Evolutionary conservation across 2,797 vertebrate genomes (phyloP), one percentile per base, ranked within the genome.

Genomic region (Lateolabrax maculatus): DNA sequence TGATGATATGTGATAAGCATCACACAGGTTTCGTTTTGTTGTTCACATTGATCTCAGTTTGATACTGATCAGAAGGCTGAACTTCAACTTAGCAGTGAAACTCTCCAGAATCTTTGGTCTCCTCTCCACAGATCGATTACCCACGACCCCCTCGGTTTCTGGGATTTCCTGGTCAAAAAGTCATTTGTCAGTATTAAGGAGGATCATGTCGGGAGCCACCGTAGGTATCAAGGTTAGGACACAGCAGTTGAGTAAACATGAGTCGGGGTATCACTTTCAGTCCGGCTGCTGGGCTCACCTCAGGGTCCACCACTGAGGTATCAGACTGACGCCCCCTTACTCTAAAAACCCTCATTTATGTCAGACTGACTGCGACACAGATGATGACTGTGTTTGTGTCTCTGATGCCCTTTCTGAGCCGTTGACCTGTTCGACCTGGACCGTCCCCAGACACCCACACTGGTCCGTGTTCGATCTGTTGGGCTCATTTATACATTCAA

Each of bases 151-250:
- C 41, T 53, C 51, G 29, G 61, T 37, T 87, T 83, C 69, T 79
- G 77, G 69, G 61, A 82, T 89, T 91, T 93, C 89, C 90, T 93
- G 89, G 92, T 94, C 92, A 91, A 69, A 92, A 89, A 90, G 92
- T 93, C 93, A 95, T 96, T 95, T 95, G 94, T 96, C 95, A 95
- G 95, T 84, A 94, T 96, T 95, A 95, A 92, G 91, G 91, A 88
- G 94, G 95, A 95, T 95, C 93, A 94, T 94, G 93, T 94, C 85
- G 75, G 91, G 90, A 93, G 87, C 90, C 90, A 90, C 82, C 81
- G 66, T 81, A 90, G 93, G 89, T 94, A 94, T 91, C 79, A 78
- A 91, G 92, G 93, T 94, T 94, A 94, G 90, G 87, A 79, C 89
- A 71, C 87, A 94, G 90, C 95, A 96, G 95, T 95, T 96, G 95